Evolutionary conservation across 1,140 invertebrate genomes (phyloP), one percentile per base, ranked within the genome.

Genomic region (Bombus turneri): DNA sequence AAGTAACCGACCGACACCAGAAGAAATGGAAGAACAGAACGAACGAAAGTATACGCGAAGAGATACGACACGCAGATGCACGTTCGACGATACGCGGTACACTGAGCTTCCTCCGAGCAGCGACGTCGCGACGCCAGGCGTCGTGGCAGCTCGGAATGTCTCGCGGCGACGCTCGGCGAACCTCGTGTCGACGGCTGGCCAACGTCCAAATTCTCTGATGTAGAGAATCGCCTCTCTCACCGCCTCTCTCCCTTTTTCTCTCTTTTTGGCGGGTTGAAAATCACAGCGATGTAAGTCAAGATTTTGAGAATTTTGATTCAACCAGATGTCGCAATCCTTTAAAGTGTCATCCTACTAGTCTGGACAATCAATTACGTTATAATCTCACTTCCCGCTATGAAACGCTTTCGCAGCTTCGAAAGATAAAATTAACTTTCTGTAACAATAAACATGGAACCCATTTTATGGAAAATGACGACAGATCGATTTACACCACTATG

Each of bases 1-100:
- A 10, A 53, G 79, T 41, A 86, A 34, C 64, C 31, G 64, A 34
- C 15, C 37, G 68, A 39, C 25, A 71, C 68, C 25, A n/a, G 25
- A n/a, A 72, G 69, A 43, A 41, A 69, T 12, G 28, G 13, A 8
- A 18, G 13, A 72, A 41, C 28, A 22, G 59, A 64, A 62, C 57
- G 43, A 34, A 53, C 15, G 31, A 34, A 68, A 8, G 59, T 34
- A 25, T 39, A 74, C 66, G 73, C 71, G 62, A 37, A 9, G 1
- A 8, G 28, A 18, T 8, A 64, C 72, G 62, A 34, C 47, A 59
- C 87, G 77, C 72, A 43, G 37, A 83, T 71, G 73, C 90, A 87
- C 88, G 69, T 83, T 39, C 83, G 76, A 88, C 77, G 87, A 79
- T 89, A 83, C 88, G 90, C 90, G 90, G 88, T 69, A 86, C 71